Base-by-base conservation (phyloP, 2,797 vertebrate genomes). In the Clamator glandarius region DNA sequence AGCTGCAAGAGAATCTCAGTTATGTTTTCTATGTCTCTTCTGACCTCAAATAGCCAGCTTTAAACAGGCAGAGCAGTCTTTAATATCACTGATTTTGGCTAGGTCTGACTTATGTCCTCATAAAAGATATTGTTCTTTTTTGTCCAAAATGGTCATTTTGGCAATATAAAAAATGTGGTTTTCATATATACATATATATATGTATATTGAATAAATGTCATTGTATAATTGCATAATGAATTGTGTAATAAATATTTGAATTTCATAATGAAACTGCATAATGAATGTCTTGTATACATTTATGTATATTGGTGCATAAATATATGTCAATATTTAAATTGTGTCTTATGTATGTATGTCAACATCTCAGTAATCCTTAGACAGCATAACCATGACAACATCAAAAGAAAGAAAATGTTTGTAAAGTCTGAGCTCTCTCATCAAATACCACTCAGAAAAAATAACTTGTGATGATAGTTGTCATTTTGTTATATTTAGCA, bases 1-100 rank as follows among this genome's bases (percentile, higher is more conserved):
- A 93, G 31, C 73, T 86, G 54, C 51, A 81, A 66, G 58, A 92
- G 76, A 92, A 89, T 81, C 63, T 92, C 72, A 46, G 68, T 72
- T 85, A 69, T 41, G 39, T 26, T 93, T 83, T 89, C 87, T 58
- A 89, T 84, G 50, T 75, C n/a, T 90, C 42, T 72, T 64, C 64
- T 66, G 75, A 85, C 72, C 48, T 84, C 81, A 81, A 44, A 94
- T 93, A 83, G 19, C 1, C 59, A 73, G 26, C 13, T 86, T 87
- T 84, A 72, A 91, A 87, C 17, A 86, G 33, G 25, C 46, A 89
- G 35, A 75, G 42, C 36, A 64, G 83, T 87, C 68, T 89, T 91
- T 77, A 62, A 41, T 44, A 91, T 86, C 66, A 78, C 31, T 51
- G 46, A 52, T 51, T 33, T 24, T 39, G 31, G 29, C 66, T 73